These are phyloP conservation scores for Petrocephalus zakoni DNA, from an alignment of 2,113 vertebrate species.

Conservation along the genomic window DNA sequence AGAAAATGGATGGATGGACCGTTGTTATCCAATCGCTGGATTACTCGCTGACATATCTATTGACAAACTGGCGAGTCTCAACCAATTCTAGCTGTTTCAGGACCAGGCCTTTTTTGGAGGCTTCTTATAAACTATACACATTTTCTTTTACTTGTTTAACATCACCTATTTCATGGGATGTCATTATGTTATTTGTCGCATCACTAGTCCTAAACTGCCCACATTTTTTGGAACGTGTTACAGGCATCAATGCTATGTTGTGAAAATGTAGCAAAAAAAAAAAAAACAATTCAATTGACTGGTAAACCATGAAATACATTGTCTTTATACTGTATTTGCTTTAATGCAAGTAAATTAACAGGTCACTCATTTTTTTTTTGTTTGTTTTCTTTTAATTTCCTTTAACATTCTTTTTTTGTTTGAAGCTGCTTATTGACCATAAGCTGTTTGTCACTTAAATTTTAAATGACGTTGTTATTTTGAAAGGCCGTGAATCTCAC, in stretches of 20 bases:
- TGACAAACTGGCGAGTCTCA: neutral
- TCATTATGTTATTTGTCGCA: too few species aligned
- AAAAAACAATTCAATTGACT: neutral
- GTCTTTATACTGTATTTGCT: neutral
- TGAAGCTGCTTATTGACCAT: neutral
- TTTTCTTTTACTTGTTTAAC: neutral
- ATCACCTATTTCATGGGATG: neutral
- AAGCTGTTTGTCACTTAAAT: neutral
- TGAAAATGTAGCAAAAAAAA: neutral
- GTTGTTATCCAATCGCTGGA: neutral
- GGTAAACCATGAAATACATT: neutral
- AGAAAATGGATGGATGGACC: too few species aligned
- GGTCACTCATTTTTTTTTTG: neutral
- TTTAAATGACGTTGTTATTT: constrained; percentile 2
- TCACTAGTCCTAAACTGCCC: too few species aligned
- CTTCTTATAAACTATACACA: neutral
- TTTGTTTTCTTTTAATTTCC: too few species aligned
- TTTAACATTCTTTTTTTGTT: neutral
- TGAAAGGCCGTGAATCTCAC: neutral
- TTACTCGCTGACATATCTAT: neutral
- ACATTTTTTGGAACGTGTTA: too few species aligned
- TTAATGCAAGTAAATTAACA: neutral
- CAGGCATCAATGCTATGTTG: neutral
- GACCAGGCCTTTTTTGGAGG: neutral
- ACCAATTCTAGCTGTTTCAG: neutral